Conservation (phyloP, 2,888 invertebrate genomes). For the Parnassius mnemosyne region DNA sequence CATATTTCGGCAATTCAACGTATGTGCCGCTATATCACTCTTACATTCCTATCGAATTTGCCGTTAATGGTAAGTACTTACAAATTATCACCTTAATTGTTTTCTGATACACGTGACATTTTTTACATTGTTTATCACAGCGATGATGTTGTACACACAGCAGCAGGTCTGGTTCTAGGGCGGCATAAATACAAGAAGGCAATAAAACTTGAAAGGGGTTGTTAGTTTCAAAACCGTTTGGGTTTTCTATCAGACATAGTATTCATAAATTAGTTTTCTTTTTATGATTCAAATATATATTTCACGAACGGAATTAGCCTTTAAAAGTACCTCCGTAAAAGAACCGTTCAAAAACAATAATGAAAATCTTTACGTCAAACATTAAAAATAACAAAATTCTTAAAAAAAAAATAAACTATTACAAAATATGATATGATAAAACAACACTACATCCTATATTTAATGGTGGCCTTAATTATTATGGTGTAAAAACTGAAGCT, state of each 20-base stretch:
- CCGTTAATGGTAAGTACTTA: slow-evolving; percentile 81
- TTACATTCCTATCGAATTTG: slow-evolving; percentile 88
- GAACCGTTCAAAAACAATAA: slow-evolving; percentile 46
- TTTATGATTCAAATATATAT: too few relatives aligned
- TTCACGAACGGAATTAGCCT: too few relatives aligned
- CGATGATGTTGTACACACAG: too few relatives aligned
- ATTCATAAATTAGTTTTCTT: too few relatives aligned
- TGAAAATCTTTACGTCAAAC: slow-evolving; percentile 47
- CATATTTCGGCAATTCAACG: slow-evolving; percentile 81
- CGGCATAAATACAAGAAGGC: too few relatives aligned
- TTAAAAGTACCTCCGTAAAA: too few relatives aligned
- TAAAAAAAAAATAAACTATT: slow-evolving; percentile 35
- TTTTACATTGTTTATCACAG: too few relatives aligned
- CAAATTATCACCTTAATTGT: background rate
- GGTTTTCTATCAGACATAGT: too few relatives aligned
- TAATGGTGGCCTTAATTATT: slow-evolving; percentile 34
- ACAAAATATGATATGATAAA: slow-evolving; percentile 18
- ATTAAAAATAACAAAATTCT: slow-evolving; percentile 34
- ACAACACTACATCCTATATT: slow-evolving; percentile 8
- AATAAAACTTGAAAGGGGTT: too few relatives aligned
- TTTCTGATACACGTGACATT: background rate
- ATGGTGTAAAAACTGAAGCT: too few relatives aligned
- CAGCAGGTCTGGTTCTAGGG: too few relatives aligned
- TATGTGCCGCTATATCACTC: slow-evolving; percentile 86
- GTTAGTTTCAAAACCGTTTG: too few relatives aligned